A percentile compares a stretch with the other conserved stretches of the same genome.
Conservation (phyloP, 2,888 invertebrate genomes). For the Danaus chrysippus region DNA sequence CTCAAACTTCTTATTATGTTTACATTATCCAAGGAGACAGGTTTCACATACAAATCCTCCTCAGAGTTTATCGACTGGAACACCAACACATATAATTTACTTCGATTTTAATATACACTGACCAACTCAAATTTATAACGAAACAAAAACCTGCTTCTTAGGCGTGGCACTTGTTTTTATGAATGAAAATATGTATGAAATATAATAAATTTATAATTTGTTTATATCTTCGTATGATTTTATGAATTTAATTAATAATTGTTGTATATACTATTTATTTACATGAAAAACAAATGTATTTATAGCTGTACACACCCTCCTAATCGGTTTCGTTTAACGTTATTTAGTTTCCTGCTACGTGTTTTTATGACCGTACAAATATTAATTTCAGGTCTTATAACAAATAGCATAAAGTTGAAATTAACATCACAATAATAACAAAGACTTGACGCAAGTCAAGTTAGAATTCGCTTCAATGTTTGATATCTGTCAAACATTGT, state of each 20-base stretch:
- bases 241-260: not conserved
- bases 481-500: conserved; percentile 24
- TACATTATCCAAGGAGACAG: conserved; percentile 82
- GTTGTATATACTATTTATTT: conserved; percentile 9
- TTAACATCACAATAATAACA: conserved; percentile 2
- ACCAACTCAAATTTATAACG: not conserved
- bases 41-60: conserved; percentile 79
- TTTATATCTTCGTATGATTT: not conserved
- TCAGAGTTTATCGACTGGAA: conserved; percentile 70
- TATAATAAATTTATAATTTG: conserved; percentile 12
- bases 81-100: conserved; percentile 40
- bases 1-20: conserved; percentile 82
- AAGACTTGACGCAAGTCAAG: conserved; percentile 15
- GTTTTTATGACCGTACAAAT: conserved; percentile 22
- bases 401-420: conserved; percentile 21
- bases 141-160: conserved; percentile 37
- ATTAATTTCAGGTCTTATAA: conserved; percentile 31
- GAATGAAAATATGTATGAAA: conserved; percentile 52
- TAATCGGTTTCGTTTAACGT: conserved; percentile 28
- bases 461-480: conserved; percentile 2
- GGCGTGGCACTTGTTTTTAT: conserved; percentile 65
- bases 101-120: too few relatives aligned
- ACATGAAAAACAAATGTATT: conserved; percentile 21
- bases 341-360: conserved; percentile 25
- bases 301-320: conserved; percentile 36